These are phyloP conservation scores for Sesamia nonagrioides DNA, from an alignment of 1,140 invertebrate species.

Conservation along the genomic window DNA sequence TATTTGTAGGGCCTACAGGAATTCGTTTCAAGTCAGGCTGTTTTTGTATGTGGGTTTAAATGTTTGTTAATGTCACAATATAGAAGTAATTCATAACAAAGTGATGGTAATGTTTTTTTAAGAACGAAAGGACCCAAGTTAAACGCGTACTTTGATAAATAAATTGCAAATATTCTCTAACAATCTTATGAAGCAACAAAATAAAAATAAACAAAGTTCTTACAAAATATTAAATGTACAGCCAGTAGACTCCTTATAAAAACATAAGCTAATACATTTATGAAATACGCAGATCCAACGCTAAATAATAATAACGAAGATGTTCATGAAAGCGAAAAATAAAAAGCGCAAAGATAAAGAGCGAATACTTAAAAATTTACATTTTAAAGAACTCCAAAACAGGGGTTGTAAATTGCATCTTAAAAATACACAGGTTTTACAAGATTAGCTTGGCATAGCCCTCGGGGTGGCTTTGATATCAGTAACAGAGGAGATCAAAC, in stretches of 20 bases:
- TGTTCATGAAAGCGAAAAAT: constrained; percentile 42
- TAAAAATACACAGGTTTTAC: constrained; percentile 70
- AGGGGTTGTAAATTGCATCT: constrained; percentile 71
- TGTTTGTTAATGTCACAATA: too few species aligned
- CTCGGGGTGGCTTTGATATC: constrained; percentile 68
- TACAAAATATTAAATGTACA: background rate
- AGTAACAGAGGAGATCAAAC: constrained; percentile 69
- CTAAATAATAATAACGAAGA: constrained; percentile 42
- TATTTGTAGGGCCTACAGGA: too few species aligned
- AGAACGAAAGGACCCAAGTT: too few species aligned
- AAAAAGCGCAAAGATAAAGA: constrained; percentile 48
- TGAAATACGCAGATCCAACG: constrained; percentile 34
- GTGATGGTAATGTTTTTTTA: too few species aligned
- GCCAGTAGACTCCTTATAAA: background rate
- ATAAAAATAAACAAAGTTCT: background rate
- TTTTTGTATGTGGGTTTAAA: too few species aligned
- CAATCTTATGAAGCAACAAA: background rate
- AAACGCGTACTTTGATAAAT: background rate
- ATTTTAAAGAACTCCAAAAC: constrained; percentile 64
- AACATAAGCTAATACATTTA: constrained; percentile 25
- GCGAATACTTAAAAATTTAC: constrained; percentile 62
- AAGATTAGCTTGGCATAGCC: constrained; percentile 67
- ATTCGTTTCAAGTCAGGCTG: too few species aligned
- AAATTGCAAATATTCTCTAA: background rate
- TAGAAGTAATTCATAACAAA: too few species aligned